Evolutionary conservation across 2,113 vertebrate genomes (phyloP), one percentile per base, ranked within the genome.

Genomic region (Phodopus roborovskii): DNA sequence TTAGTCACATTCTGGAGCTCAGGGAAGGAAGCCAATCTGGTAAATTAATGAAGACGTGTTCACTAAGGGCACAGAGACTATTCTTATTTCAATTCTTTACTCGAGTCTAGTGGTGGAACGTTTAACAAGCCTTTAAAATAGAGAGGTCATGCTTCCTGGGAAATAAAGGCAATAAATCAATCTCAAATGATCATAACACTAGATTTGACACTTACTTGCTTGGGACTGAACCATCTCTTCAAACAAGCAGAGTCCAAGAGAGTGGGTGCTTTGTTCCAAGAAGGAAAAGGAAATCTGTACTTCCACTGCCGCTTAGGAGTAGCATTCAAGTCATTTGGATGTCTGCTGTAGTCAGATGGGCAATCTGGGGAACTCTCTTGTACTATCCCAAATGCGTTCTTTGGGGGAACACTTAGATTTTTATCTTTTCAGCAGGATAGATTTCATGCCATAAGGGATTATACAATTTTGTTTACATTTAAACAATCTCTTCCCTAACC

Each of bases 1-100:
- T 96, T 98, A 89, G 90, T 97, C 96, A 96, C 97, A 85, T 74
- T 68, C 84, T 92, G 88, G 60, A 89, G 66, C 78, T 93, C 74
- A 20, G 75, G 28, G 19, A 93, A 97, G 87, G 19, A 93, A 96
- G 88, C 90, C 92, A 97, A 95, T 87, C 96, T 96, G 94, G 74
- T 87, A 88, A 93, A 82, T 0, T 53, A 92, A 75, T 7, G 70
- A 83, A 88, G 62, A 75, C 92, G 22, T 68, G 91, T 64, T 82
- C 92, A 74, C 90, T 91, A 12, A 48, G 58, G 73, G 0, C 1
- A 93, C 74, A 30, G 62, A 92, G 78, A 9, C 1, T 92, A 87
- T 94, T 62, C 16, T 93, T 96, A 77, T 88, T 97, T 75, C 88
- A 94, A 94, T 91, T 78, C 96, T 97, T 91, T 30, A 13, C 42